Evolutionary conservation across 30 jellyfish, hydroid and myxozoan species (phyloP), one percentile per base, ranked within the genome.

Genomic region (Aurelia aurita): DNA sequence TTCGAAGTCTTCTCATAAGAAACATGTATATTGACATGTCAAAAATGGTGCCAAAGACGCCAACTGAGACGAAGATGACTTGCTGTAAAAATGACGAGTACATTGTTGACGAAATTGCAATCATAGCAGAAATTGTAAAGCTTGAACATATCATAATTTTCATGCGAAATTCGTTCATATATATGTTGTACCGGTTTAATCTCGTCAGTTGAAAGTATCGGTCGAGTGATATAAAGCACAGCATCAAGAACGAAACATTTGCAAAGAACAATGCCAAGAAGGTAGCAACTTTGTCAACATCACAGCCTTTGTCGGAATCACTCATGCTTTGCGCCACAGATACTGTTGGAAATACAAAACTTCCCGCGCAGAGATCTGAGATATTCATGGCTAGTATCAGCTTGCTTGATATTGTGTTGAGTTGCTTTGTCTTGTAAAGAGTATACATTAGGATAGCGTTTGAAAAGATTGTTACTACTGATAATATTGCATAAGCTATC

Each of bases 361-460:
- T 31, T 32, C 91, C 91, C 13, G 79, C 69, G 53, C 91, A 20
- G 43, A 82, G 63, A 57, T 82, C 91, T 6, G 91, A 82, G 27
- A 82, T 28, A 58, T 55, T 82, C 85, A 82, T 67, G 31, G 69
- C 12, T 35, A n/a, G n/a, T n/a, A n/a, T n/a, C n/a, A n/a, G n/a
- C n/a, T n/a, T n/a, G n/a, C n/a, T n/a, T n/a, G n/a, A n/a, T n/a
- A n/a, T n/a, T n/a, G n/a, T n/a, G n/a, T n/a, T n/a, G n/a, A n/a
- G n/a, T n/a, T n/a, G n/a, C n/a, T n/a, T n/a, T n/a, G n/a, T n/a
- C n/a, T n/a, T n/a, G n/a, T n/a, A n/a, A n/a, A n/a, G n/a, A n/a
- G 69, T 39, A 28, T 67, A 53, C 59, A 82, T 35, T 69, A 53
- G 29, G 71, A 67, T 82, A 26, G 91, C 57, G 34, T 67, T 69